Conservation (phyloP, 2,797 vertebrate genomes). For the Pseudochromis fuscus region DNA sequence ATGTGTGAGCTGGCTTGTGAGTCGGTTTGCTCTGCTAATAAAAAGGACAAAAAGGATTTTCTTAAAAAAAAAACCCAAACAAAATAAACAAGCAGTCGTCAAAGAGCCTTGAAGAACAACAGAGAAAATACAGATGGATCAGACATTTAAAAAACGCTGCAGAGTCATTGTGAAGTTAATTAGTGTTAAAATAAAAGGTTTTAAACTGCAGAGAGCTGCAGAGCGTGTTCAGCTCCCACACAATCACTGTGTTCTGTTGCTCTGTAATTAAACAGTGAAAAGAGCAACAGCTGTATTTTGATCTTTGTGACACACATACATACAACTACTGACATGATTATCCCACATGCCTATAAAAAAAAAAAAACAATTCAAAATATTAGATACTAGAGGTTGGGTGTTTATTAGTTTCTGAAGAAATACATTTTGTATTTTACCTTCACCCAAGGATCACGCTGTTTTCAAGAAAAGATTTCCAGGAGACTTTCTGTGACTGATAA, state of each 20-base stretch:
- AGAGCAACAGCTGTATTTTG: conserved; percentile 45
- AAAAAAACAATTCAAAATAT: no score
- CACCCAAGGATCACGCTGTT: no score
- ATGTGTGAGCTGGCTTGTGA: conserved; percentile 89
- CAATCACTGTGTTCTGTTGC: conserved; percentile 28
- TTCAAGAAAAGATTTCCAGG: no score
- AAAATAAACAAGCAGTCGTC: background rate
- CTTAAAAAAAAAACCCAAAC: background rate
- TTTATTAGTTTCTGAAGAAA: no score
- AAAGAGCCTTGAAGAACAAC: conserved; percentile 1
- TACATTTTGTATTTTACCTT: no score
- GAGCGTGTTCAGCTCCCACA: conserved; percentile 33
- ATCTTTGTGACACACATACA: background rate
- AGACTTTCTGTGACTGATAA: no score
- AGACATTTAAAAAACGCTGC: conserved; percentile 13
- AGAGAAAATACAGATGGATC: conserved; percentile 23
- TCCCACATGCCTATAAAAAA: background rate
- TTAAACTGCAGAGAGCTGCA: conserved; percentile 23
- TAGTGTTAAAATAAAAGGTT: conserved; percentile 33
- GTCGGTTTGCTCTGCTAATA: conserved; percentile 88
- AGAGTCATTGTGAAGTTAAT: conserved; percentile 34
- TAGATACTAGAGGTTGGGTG: background rate
- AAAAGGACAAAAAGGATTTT: conserved; percentile 9
- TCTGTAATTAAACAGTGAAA: conserved; percentile 47
- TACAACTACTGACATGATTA: background rate